These are phyloP conservation scores for Potamilus streckersoni DNA, from an alignment of 1,140 invertebrate species.

Conservation along the genomic window DNA sequence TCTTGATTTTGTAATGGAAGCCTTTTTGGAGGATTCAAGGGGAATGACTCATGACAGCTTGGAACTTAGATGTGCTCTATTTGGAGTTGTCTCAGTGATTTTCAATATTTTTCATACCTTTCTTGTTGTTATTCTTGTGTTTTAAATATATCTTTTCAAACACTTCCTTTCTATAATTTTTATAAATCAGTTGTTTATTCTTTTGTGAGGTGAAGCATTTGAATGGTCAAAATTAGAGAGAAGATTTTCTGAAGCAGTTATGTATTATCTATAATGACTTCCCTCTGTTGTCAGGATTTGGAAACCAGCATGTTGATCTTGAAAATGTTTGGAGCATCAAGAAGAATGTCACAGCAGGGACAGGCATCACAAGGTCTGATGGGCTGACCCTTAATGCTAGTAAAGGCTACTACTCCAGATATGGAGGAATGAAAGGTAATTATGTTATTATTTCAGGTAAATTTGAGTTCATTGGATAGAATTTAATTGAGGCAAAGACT, in stretches of 20 bases:
- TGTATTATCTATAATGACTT: not conserved
- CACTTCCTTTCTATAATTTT: not conserved
- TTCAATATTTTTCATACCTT: no score
- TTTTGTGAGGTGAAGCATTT: not conserved
- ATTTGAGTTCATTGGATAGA: no score
- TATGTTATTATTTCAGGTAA: no score
- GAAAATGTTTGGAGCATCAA: slow-evolving; percentile 43
- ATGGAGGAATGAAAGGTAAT: slow-evolving; percentile 17
- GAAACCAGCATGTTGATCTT: slow-evolving; percentile 21
- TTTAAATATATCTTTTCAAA: slow-evolving; percentile 1
- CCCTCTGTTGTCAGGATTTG: not conserved
- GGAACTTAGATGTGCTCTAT: no score
- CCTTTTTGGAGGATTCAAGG: no score
- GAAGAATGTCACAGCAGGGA: slow-evolving; percentile 25
- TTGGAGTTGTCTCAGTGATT: no score
- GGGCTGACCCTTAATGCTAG: slow-evolving; percentile 29
- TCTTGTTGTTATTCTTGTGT: not conserved
- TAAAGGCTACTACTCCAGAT: slow-evolving; percentile 40
- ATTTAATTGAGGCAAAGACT: no score
- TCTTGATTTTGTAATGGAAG: no score
- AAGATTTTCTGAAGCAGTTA: not conserved
- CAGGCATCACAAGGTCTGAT: slow-evolving; percentile 16
- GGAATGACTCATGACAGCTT: no score
- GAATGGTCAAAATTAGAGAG: not conserved
- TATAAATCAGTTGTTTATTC: not conserved